phyloP scores from a whole-genome alignment of 2,797 vertebrate genomes.

The Vireo griseus region DNA sequence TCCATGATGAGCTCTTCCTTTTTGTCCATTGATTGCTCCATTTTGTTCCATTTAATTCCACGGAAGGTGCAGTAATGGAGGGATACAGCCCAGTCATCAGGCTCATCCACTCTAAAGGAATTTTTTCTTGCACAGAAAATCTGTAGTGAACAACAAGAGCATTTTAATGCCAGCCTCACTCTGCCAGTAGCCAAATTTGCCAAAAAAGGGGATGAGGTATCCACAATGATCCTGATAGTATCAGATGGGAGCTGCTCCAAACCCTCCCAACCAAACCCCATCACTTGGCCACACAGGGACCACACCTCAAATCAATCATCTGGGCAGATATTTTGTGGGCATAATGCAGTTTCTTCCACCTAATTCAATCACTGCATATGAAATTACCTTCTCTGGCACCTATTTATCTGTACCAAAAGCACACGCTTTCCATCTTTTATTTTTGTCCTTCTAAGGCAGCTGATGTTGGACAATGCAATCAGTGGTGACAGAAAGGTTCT shows the following conservation, averaged over 20 bases:
- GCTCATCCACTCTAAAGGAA: not conserved
- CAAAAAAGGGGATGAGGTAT: not conserved
- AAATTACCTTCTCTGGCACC: conserved; percentile 40
- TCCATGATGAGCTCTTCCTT: not conserved
- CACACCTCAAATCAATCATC: not conserved
- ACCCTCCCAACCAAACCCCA: not conserved
- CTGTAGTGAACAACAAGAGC: not conserved
- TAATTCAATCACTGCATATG: conserved; percentile 39
- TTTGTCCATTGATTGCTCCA: not conserved
- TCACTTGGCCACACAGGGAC: not conserved
- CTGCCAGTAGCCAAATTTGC: not conserved
- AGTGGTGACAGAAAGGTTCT: conserved; percentile 56
- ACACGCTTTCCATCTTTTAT: conserved; percentile 41
- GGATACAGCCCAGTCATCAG: not conserved
- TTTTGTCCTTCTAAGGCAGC: conserved; percentile 57
- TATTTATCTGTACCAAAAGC: conserved; percentile 46
- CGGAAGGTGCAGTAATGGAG: not conserved
- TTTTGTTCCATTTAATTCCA: not conserved
- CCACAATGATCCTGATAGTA: rapidly evolving
- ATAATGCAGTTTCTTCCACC: not conserved
- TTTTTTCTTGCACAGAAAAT: not conserved
- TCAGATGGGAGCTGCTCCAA: rapidly evolving
- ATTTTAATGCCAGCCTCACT: not conserved
- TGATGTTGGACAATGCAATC: conserved; percentile 44
- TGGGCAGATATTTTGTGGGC: not conserved